phyloP scores from a whole-genome alignment of 1,140 invertebrate species.

The Drosophila kohkoa region DNA sequence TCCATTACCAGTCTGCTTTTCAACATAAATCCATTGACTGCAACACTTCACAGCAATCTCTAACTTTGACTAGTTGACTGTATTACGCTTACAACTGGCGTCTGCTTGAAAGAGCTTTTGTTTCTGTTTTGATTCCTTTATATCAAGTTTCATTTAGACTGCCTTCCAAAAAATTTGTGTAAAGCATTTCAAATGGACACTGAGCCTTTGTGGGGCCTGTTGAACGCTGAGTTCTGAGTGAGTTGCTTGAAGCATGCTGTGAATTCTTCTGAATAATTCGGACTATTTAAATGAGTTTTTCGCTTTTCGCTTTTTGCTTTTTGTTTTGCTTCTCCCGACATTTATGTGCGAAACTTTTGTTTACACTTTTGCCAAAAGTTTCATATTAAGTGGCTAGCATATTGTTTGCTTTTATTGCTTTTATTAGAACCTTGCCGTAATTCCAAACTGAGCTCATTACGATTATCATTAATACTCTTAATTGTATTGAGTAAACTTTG shows the following conservation, averaged over 20 bases:
- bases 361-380: conserved; percentile 1
- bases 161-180: neutral
- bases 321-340: neutral
- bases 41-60: conserved; percentile 12
- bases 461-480: neutral
- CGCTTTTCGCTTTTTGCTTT: neutral
- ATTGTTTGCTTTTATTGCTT: neutral
- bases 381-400: neutral
- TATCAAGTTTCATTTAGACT: conserved; percentile 2
- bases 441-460: neutral
- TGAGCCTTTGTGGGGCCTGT: neutral
- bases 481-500: neutral
- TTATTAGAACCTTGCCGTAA: neutral
- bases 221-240: neutral
- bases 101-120: neutral
- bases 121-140: conserved; percentile 3
- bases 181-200: neutral
- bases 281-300: conserved; percentile 1
- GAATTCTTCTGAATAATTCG: neutral
- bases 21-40: neutral
- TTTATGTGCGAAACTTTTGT: neutral
- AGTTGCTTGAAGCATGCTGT: no score
- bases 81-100: neutral
- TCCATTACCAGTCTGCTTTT: no score
- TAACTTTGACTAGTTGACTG: conserved; percentile 6